Conservation (phyloP, 2,113 vertebrate species). For the human region DNA sequence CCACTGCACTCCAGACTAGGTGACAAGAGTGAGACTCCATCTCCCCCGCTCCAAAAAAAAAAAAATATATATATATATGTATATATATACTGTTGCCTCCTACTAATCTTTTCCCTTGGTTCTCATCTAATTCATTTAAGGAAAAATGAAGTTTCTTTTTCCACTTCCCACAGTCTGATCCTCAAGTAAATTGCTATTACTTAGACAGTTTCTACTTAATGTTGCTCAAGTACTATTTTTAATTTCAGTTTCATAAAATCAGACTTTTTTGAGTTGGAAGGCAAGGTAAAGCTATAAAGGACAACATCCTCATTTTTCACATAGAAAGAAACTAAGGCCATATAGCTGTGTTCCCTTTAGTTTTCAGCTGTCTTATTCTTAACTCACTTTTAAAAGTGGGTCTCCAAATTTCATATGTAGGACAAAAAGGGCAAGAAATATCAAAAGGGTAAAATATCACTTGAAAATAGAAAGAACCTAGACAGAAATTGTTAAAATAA, state of each 20-base stretch:
- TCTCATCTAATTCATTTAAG: conserved; percentile 20
- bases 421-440: not conserved
- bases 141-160: not conserved
- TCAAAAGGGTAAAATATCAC: not conserved
- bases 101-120: not conserved
- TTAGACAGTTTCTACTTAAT: not conserved
- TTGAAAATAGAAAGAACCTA: not conserved
- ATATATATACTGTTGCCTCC: too few species aligned
- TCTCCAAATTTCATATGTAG: not conserved
- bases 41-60: too few species aligned
- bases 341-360: not conserved
- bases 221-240: not conserved
- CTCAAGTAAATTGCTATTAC: not conserved
- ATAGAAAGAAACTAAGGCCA: not conserved
- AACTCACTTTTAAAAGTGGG: not conserved
- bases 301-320: not conserved
- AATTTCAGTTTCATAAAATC: conserved; percentile 19
- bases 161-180: not conserved
- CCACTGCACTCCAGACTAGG: too few species aligned
- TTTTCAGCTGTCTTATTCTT: not conserved
- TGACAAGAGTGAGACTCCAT: too few species aligned
- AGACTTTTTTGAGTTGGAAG: not conserved
- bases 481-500: not conserved
- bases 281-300: not conserved
- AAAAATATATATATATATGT: too few species aligned